Evolutionary conservation across 2,888 invertebrate genomes (phyloP).

Genomic region (Pediacus dermestoides): DNA sequence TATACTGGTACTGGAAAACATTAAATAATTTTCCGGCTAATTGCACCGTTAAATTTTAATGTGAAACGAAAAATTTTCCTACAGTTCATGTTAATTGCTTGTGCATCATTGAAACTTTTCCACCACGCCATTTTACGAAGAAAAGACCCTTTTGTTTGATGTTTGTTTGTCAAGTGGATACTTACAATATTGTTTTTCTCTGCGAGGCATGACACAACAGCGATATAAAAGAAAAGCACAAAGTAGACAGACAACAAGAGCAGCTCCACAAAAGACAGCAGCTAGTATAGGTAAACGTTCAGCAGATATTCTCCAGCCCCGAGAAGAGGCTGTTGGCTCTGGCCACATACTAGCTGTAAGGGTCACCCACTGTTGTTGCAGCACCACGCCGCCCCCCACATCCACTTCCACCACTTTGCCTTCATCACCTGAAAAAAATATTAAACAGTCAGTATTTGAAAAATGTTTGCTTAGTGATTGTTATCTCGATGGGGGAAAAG

Average conservation of each 20-base stretch:
- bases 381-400: conserved; percentile 37
- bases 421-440: conserved; percentile 42
- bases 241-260: conserved; percentile 62
- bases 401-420: conserved; percentile 35
- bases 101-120: too few relatives aligned
- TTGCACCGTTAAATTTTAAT: too few relatives aligned
- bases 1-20: too few relatives aligned
- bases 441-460: too few relatives aligned
- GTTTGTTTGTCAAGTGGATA: too few relatives aligned
- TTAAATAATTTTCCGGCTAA: too few relatives aligned
- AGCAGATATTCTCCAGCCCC: conserved; percentile 50
- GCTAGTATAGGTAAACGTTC: conserved; percentile 52
- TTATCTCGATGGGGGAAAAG: background rate
- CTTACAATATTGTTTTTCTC: conserved; percentile 67
- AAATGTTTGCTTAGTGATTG: too few relatives aligned
- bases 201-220: conserved; percentile 67
- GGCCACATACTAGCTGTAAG: conserved; percentile 55
- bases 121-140: too few relatives aligned
- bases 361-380: conserved; percentile 55
- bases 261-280: conserved; percentile 55
- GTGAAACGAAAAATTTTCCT: too few relatives aligned
- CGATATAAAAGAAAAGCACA: conserved; percentile 63
- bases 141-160: too few relatives aligned
- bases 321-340: conserved; percentile 43
- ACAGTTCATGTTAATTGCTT: too few relatives aligned